A percentile compares a stretch with the other conserved stretches of the same genome.
Conservation (phyloP, 2,888 invertebrate species). For the Myopa testacea region DNA sequence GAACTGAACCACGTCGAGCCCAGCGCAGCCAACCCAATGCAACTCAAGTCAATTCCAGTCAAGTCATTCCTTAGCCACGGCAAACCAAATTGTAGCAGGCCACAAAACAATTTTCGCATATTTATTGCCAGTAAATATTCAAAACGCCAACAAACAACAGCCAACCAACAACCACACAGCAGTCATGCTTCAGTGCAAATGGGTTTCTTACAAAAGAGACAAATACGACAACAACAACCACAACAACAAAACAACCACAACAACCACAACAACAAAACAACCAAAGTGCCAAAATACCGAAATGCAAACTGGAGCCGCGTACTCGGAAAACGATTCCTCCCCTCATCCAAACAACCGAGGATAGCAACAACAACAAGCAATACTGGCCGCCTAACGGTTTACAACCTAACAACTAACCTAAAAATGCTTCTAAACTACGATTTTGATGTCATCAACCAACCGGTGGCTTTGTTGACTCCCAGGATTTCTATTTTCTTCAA, state of each 20-base stretch:
- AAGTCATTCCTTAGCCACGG: background rate
- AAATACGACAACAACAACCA: background rate
- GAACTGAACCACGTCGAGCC: background rate
- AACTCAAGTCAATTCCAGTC: background rate
- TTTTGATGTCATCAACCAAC: no score
- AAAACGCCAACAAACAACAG: constrained; percentile 43
- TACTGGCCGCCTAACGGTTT: no score
- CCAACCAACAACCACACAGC: constrained; percentile 6
- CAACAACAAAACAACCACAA: background rate
- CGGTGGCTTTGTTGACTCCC: no score
- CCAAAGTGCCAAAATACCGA: no score
- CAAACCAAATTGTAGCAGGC: constrained; percentile 12
- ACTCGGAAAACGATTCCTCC: no score
- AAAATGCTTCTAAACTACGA: no score
- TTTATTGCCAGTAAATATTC: constrained; percentile 54
- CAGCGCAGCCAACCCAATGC: background rate
- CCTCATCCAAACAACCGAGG: no score
- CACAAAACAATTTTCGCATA: constrained; percentile 52
- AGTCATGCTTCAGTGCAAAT: constrained; percentile 58
- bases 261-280: no score
- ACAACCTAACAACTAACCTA: no score
- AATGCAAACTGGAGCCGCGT: no score
- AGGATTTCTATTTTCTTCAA: no score
- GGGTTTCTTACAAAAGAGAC: background rate
- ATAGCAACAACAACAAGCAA: no score